These are phyloP conservation scores for Pterostichus niger DNA, from an alignment of 2,888 invertebrate genomes.

Conservation along the genomic window DNA sequence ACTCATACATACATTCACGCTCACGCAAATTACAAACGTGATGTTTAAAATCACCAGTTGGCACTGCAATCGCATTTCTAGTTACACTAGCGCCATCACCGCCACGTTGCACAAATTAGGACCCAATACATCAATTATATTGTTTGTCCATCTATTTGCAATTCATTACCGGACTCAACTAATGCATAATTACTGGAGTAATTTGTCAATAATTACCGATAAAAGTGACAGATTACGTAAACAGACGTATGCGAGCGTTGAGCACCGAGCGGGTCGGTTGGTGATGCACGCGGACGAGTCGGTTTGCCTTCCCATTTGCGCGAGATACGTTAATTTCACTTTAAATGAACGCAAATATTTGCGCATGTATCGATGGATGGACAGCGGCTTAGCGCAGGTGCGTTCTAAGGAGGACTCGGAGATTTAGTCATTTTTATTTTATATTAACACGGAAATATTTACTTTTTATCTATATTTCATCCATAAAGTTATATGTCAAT, in stretches of 20 bases:
- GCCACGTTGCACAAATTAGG: constrained; percentile 41
- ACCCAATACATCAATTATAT: constrained; percentile 66
- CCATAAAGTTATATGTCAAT: no score
- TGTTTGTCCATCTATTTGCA: constrained; percentile 67
- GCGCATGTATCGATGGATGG: constrained; percentile 57
- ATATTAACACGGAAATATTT: background rate
- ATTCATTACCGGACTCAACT: constrained; percentile 66
- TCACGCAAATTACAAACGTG: constrained; percentile 35
- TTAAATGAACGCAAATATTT: constrained; percentile 64
- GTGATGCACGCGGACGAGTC: background rate
- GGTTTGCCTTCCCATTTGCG: constrained; percentile 65
- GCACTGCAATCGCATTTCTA: constrained; percentile 41
- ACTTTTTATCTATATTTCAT: no score
- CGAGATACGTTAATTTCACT: constrained; percentile 65
- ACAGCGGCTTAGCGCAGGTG: constrained; percentile 32
- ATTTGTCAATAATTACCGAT: constrained; percentile 67
- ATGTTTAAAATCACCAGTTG: constrained; percentile 40
- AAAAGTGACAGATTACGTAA: constrained; percentile 66
- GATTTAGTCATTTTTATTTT: no score
- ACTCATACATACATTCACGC: constrained; percentile 24
- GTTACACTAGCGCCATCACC: constrained; percentile 13
- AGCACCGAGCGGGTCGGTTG: background rate
- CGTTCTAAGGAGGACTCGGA: background rate
- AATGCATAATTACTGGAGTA: constrained; percentile 66
- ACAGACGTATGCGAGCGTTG: constrained; percentile 50